Percentiles rank a stretch among this genome's conserved stretches.
Conservation (phyloP, 2,888 invertebrate species). For the Dasysyrphus albostriatus region DNA sequence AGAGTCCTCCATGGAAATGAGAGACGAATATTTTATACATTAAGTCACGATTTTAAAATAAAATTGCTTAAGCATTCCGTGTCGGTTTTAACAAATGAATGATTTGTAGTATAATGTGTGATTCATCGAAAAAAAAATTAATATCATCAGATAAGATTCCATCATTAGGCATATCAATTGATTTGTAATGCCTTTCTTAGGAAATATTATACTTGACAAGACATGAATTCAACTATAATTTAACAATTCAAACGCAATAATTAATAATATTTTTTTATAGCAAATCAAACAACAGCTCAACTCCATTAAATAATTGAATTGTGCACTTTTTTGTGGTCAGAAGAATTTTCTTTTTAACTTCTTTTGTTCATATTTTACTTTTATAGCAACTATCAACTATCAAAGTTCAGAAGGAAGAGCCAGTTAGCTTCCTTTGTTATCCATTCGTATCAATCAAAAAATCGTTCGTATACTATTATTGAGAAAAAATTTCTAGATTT, state of each 20-base stretch:
- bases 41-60: slow-evolving; percentile 21
- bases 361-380: too few species aligned
- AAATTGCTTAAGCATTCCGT: not conserved
- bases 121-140: not conserved
- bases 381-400: too few species aligned
- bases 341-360: too few species aligned
- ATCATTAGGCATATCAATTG: slow-evolving; percentile 20
- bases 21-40: not conserved
- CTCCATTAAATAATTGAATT: too few species aligned
- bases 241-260: not conserved
- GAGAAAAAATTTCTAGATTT: too few species aligned
- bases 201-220: slow-evolving; percentile 14
- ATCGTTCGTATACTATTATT: too few species aligned
- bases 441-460: too few species aligned
- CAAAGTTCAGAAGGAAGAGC: too few species aligned
- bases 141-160: slow-evolving; percentile 20
- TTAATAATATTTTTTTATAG: too few species aligned
- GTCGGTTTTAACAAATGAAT: slow-evolving; percentile 8
- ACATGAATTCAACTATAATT: not conserved
- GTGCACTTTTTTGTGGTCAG: too few species aligned
- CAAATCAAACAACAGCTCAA: too few species aligned
- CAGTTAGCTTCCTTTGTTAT: too few species aligned
- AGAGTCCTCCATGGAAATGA: not conserved
- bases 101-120: not conserved
- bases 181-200: slow-evolving; percentile 9